These are phyloP conservation scores for Charaxes varanes DNA, from an alignment of 1,140 invertebrate species.

Conservation along the genomic window DNA sequence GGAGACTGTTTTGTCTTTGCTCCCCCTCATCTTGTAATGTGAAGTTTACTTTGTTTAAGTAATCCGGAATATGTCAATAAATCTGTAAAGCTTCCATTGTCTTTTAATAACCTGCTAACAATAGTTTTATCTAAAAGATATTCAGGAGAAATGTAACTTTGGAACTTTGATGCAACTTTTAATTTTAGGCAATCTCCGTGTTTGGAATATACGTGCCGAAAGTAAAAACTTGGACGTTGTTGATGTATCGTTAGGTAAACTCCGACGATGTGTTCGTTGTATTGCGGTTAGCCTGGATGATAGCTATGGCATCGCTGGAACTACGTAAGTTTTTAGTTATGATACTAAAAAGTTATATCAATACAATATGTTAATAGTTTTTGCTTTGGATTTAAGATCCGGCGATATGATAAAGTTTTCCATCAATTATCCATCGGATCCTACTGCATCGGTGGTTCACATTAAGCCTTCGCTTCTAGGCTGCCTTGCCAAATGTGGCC, in stretches of 20 bases:
- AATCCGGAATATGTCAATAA: too few species aligned
- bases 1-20: too few species aligned
- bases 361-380: not conserved
- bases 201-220: conserved; percentile 85
- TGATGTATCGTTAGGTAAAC: conserved; percentile 82
- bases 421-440: conserved; percentile 79
- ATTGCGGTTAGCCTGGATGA: conserved; percentile 80
- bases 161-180: too few species aligned
- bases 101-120: too few species aligned
- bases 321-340: conserved; percentile 78
- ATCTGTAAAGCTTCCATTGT: too few species aligned
- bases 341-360: not conserved
- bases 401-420: conserved; percentile 79
- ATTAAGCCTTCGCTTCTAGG: conserved; percentile 79
- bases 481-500: conserved; percentile 79
- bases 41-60: too few species aligned
- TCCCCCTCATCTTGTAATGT: too few species aligned
- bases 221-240: conserved; percentile 81
- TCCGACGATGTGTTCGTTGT: conserved; percentile 79
- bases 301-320: conserved; percentile 87
- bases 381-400: conserved; percentile 33
- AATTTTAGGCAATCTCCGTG: conserved; percentile 67
- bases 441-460: conserved; percentile 58
- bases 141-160: too few species aligned
- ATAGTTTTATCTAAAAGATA: too few species aligned